A percentile compares a stretch with the other conserved stretches of the same genome.
phyloP scores from a whole-genome alignment of 2,797 vertebrate genomes.

The Schizopygopsis malacanthus region DNA sequence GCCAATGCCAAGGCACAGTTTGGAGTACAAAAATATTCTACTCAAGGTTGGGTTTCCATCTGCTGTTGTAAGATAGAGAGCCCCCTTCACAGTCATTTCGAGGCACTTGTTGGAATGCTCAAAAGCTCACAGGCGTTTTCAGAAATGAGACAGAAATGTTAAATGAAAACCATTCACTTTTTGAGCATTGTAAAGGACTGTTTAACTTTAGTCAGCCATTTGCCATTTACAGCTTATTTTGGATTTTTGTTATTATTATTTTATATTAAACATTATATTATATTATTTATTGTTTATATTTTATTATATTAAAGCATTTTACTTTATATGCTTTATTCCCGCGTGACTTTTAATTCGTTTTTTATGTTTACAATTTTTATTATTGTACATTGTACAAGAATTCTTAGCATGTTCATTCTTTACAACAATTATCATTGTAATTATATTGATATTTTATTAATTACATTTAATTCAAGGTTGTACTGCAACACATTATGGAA shows the following conservation, averaged over 20 bases:
- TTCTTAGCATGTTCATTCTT: neutral
- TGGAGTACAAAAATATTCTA: too few species aligned
- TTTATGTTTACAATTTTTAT: too few species aligned
- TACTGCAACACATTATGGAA: neutral
- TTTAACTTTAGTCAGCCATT: neutral
- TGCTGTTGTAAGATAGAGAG: conserved; percentile 52
- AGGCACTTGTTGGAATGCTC: conserved; percentile 40
- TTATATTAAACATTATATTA: too few species aligned
- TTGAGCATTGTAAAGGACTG: neutral
- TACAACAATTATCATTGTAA: too few species aligned
- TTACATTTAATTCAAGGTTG: neutral
- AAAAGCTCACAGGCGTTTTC: conserved; percentile 41
- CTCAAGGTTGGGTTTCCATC: conserved; percentile 39
- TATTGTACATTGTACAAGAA: neutral
- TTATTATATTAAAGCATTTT: neutral
- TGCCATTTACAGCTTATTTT: neutral
- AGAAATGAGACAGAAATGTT: conserved; percentile 42
- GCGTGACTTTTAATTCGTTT: neutral
- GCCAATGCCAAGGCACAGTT: conserved; percentile 32
- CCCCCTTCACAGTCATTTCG: conserved; percentile 7
- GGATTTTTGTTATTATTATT: neutral
- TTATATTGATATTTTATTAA: neutral
- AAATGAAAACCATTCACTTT: conserved; percentile 8
- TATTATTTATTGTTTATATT: neutral
- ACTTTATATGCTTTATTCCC: too few species aligned